Conservation (phyloP, 2,888 invertebrate species). For the Lissocephala sabroskyi region DNA sequence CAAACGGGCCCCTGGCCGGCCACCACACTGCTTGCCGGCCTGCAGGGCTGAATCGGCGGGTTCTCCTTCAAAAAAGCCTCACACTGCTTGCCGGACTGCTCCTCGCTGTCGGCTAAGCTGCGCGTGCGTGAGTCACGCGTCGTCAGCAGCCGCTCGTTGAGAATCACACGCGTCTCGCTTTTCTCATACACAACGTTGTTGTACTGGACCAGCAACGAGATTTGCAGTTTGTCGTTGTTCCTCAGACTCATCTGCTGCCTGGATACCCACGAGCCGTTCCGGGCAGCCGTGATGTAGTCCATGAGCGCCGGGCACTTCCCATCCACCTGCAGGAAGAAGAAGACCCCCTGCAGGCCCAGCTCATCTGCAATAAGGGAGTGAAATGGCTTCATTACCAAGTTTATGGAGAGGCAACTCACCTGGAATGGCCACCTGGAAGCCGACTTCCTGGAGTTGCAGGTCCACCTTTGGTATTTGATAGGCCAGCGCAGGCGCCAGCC, state of each 20-base stretch:
- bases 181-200: slow-evolving; percentile 46
- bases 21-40: slow-evolving; percentile 22
- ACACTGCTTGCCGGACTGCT: slow-evolving; percentile 23
- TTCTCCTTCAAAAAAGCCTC: slow-evolving; percentile 11
- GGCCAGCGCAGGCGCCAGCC: slow-evolving; percentile 11
- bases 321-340: slow-evolving; percentile 54
- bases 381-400: too few species aligned
- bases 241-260: slow-evolving; percentile 31
- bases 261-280: slow-evolving; percentile 41
- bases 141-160: slow-evolving; percentile 37
- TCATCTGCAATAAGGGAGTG: slow-evolving; percentile 36
- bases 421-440: slow-evolving; percentile 45
- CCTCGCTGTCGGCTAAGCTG: slow-evolving; percentile 9
- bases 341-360: slow-evolving; percentile 44
- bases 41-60: slow-evolving; percentile 22
- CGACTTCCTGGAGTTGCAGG: slow-evolving; percentile 32
- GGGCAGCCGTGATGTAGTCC: slow-evolving; percentile 46
- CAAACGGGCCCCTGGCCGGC: slow-evolving; percentile 19
- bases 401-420: slow-evolving; percentile 36
- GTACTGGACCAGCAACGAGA: slow-evolving; percentile 52
- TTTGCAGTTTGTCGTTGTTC: slow-evolving; percentile 45
- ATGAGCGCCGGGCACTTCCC: slow-evolving; percentile 45
- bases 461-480: slow-evolving; percentile 45
- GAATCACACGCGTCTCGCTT: slow-evolving; percentile 41
- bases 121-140: slow-evolving; percentile 23